Evolutionary conservation across 2,888 invertebrate species (phyloP), one percentile per base, ranked within the genome.

Genomic region (Dasypolia templi): DNA sequence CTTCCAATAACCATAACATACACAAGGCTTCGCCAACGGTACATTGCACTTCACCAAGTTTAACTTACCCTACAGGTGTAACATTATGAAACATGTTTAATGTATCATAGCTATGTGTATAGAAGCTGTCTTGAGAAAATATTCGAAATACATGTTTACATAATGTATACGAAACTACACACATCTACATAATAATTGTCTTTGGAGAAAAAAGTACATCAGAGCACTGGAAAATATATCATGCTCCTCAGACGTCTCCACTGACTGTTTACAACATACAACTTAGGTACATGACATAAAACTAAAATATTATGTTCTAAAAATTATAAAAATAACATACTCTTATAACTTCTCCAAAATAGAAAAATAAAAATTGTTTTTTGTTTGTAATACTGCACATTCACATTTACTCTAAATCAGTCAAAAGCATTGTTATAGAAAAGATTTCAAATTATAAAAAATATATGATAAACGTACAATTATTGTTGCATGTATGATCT

Each of bases 371-470:
- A 92, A 92, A 92, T 91, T 92, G 90, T 85, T 90, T 86, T 90
- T 87, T 90, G 89, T 88, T 92, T 95, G 94, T 96, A 96, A 96
- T 96, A 96, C 96, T 96, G 96, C 94, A 95, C 92, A 92, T 92
- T 92, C 92, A 90, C 91, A 92, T 93, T 91, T 94, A 94, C 90
- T 93, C 95, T 95, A 94, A 95, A 95, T 96, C 96, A 96, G 95
- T 95, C 95, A 93, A 94, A 94, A 93, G 92, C 90, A 90, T 92
- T 92, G 90, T 91, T 92, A 92, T 87, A 92, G 83, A 87, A 84
- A 91, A 91, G 88, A 90, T 92, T 90, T 89, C 88, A 93, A 91
- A 92, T 86, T 88, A 91, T 82, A 90, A 91, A 88, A 85, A 89
- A 87, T 69, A 84, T 85, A 83, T 88, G 85, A 89, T 88, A 87